phyloP scores from a whole-genome alignment of 1,140 invertebrate genomes.

The Dreissena polymorpha region DNA sequence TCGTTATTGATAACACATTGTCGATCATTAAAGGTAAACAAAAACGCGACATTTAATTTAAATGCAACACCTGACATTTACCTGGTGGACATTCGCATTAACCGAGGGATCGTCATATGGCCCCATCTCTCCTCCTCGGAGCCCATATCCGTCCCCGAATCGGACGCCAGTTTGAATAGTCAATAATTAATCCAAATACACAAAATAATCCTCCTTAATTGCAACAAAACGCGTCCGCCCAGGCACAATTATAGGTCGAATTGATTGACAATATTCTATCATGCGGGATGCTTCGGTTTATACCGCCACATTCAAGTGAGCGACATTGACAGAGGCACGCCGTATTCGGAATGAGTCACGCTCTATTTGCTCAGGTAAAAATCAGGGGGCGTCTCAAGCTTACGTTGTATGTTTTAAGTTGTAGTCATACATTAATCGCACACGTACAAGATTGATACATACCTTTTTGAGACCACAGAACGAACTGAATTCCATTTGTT shows the following conservation, averaged over 20 bases:
- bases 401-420: not conserved
- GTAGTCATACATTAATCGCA: too few species aligned
- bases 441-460: conserved; percentile 27
- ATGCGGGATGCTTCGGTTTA: conserved; percentile 11
- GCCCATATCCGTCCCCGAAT: conserved; percentile 52
- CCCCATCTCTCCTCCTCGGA: conserved; percentile 54
- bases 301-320: conserved; percentile 7
- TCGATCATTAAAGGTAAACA: not conserved
- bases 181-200: conserved; percentile 22
- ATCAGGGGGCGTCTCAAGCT: conserved; percentile 37
- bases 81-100: conserved; percentile 61
- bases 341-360: conserved; percentile 50
- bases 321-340: conserved; percentile 26
- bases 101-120: conserved; percentile 54
- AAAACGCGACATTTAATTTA: conserved; percentile 38
- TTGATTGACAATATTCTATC: conserved; percentile 39
- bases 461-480: conserved; percentile 93
- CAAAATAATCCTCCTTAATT: not conserved
- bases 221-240: not conserved
- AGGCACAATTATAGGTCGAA: not conserved
- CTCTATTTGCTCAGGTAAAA: conserved; percentile 52
- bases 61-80: conserved; percentile 47
- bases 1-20: not conserved
- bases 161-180: conserved; percentile 48
- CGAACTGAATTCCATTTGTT: conserved; percentile 97